Conservation (phyloP, 2,113 vertebrate species). For the Tauraco erythrolophus region DNA sequence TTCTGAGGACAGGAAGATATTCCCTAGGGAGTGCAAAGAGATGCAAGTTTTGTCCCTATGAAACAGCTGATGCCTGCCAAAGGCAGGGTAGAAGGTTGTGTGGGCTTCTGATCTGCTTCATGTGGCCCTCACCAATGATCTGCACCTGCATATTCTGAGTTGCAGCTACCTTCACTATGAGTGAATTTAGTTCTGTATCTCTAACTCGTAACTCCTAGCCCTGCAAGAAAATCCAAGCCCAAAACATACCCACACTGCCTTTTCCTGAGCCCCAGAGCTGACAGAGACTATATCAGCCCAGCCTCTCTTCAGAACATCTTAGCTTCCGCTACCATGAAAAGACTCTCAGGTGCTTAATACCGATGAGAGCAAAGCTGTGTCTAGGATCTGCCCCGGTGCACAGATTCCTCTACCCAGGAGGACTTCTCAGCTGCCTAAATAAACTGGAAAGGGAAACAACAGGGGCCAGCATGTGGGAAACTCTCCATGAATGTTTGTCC, state of each 20-base stretch:
- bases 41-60: not conserved
- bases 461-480: not conserved
- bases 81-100: not conserved
- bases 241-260: not conserved
- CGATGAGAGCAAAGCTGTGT: not conserved
- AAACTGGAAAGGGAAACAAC: not conserved
- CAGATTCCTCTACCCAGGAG: not conserved
- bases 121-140: not conserved
- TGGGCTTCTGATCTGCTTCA: not conserved
- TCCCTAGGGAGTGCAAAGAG: not conserved
- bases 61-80: not conserved
- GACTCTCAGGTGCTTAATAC: not conserved
- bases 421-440: not conserved
- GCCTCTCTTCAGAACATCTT: not conserved
- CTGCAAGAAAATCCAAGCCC: not conserved
- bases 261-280: not conserved
- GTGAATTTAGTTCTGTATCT: not conserved
- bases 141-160: not conserved
- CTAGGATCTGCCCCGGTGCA: not conserved
- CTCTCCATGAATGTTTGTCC: fast-evolving
- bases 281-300: not conserved
- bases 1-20: not conserved
- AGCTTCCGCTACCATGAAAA: not conserved
- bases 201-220: not conserved
- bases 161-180: not conserved